phyloP scores from a whole-genome alignment of 2,888 invertebrate species.

The Corythucha ciliata region DNA sequence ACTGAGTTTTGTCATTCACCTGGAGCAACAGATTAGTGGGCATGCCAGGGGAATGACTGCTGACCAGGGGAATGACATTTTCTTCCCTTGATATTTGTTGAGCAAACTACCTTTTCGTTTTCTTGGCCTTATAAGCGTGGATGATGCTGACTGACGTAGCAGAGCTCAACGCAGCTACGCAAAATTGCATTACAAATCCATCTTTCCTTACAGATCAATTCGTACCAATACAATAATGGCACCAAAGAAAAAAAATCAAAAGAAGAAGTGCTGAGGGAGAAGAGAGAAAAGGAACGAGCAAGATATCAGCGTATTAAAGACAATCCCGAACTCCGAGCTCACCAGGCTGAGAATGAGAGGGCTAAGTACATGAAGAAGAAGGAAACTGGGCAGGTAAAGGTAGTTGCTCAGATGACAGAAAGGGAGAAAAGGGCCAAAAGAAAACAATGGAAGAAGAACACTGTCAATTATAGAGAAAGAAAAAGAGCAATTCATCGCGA shows the following conservation, averaged over 20 bases:
- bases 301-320: slow-evolving; percentile 8
- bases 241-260: not conserved
- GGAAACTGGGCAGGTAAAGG: slow-evolving; percentile 5
- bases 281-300: slow-evolving; percentile 10
- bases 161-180: too few relatives aligned
- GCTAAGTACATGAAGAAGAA: slow-evolving; percentile 12
- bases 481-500: not conserved
- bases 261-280: slow-evolving; percentile 10
- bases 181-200: too few relatives aligned
- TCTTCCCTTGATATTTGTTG: too few relatives aligned
- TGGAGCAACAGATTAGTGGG: not conserved
- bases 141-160: too few relatives aligned
- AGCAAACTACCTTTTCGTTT: not conserved
- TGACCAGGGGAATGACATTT: not conserved
- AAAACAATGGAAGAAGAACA: slow-evolving; percentile 10
- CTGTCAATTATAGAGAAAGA: slow-evolving; percentile 7
- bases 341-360: slow-evolving; percentile 14
- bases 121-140: too few relatives aligned
- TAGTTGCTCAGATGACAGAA: slow-evolving; percentile 9
- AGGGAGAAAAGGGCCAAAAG: too few relatives aligned
- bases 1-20: slow-evolving; percentile 1
- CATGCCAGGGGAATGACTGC: slow-evolving; percentile 1
- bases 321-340: slow-evolving; percentile 1
- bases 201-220: not conserved
- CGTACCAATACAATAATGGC: too few relatives aligned